Base-by-base conservation (phyloP, 2,888 invertebrate species). In the Psococerastis gibbosa region DNA sequence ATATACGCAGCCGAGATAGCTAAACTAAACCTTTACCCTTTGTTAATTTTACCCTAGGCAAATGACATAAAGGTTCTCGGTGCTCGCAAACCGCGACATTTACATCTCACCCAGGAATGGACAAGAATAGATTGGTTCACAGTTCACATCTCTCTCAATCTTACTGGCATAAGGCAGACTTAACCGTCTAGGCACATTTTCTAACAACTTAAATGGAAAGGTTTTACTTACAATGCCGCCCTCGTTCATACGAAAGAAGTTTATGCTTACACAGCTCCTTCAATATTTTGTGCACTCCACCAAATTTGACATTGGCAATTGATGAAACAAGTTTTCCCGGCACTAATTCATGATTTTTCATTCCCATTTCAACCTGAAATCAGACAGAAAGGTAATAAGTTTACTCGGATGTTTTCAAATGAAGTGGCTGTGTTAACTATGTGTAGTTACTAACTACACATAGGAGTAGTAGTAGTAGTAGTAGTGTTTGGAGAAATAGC, bases 261-360 rank as follows among this genome's bases (percentile, higher is more conserved):
- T 81, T 75, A 56, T 92, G 83, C 68, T 89, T 89, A 58, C 87
- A 83, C 15, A 98, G 64, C 59, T 94, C 89, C 51, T 75, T 75
- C 50, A 98, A 68, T 15, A 88, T 62, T 65, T 95, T 95, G 56
- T 91, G 83, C 2, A 89, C 88, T 20, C 95, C 97, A 2, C 97
- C 95, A 50, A 85, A 76, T 50, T 83, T 79, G 1, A 98, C 69
- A 60, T 87, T 87, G 3, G 98, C 94, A 55, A 98, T 91, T 3
- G 87, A 78, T 1, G 92, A 88, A 3, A 85, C 80, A 34, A 99
- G 65, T 0, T 82, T 71, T 0, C 78, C 79, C 1, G 97, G 94
- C 1, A 98, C 97, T 3, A 97, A 62, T 61, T 98, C 97, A 57
- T 99, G 98, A 60, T 99, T 98, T 60, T 92, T 95, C 94, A 97